Evolutionary conservation across 2,113 vertebrate species (phyloP).

Genomic region (Callorhinus ursinus): DNA sequence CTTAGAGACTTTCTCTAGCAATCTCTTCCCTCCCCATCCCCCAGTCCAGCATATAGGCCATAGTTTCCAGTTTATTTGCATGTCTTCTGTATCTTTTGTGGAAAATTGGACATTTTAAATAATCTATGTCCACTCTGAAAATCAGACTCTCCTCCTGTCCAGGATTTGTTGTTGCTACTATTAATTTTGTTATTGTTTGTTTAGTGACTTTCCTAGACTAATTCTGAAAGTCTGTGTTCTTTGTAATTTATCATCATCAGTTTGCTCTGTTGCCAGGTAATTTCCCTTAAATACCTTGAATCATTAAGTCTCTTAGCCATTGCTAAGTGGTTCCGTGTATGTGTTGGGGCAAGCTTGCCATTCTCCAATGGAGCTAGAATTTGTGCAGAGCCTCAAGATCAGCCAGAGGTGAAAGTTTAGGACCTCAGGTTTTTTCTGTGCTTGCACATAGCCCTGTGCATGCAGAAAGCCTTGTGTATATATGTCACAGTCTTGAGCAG

Average conservation of each 20-base stretch:
- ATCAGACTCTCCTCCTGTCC: background rate
- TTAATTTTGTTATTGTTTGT: background rate
- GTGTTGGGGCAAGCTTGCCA: background rate
- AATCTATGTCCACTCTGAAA: background rate
- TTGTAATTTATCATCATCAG: background rate
- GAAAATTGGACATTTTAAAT: background rate
- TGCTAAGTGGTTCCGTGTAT: background rate
- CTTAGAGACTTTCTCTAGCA: background rate
- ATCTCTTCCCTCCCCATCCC: background rate
- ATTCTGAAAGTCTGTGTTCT: conserved; percentile 15
- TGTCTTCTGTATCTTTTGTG: background rate
- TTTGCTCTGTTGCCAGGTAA: background rate
- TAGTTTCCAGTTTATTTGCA: background rate
- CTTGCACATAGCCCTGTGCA: background rate
- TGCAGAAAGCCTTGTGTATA: background rate
- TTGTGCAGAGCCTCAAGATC: background rate
- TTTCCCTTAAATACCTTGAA: background rate
- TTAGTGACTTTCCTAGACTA: background rate
- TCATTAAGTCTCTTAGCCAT: background rate
- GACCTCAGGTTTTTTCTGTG: background rate
- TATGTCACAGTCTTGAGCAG: background rate
- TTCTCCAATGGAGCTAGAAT: background rate
- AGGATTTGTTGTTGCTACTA: background rate
- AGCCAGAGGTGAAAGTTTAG: background rate
- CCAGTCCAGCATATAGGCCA: background rate